Evolutionary conservation across 2,113 vertebrate species (phyloP).

Genomic region (Anolis sagrei): DNA sequence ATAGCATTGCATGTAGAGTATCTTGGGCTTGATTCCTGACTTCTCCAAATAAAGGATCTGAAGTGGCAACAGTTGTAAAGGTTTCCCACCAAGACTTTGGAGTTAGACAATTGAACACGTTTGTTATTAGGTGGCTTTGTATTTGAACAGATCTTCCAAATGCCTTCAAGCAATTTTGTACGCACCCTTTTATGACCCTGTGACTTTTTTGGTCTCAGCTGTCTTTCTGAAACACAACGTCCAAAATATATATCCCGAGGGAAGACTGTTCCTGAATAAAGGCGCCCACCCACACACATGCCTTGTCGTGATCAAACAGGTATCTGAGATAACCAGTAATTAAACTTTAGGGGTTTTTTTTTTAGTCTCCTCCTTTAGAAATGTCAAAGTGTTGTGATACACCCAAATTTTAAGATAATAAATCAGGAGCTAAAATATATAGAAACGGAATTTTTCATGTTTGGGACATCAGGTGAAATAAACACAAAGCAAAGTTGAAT

Average conservation of each 20-base stretch:
- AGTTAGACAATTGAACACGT: background rate
- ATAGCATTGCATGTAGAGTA: background rate
- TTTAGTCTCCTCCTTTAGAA: background rate
- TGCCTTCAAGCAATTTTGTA: background rate
- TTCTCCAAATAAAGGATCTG: background rate
- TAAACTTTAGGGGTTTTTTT: background rate
- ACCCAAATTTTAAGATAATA: background rate
- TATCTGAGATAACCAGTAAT: background rate
- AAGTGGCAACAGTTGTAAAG: background rate
- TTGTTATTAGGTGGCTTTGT: background rate
- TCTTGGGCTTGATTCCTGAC: background rate
- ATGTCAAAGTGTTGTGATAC: constrained; percentile 2
- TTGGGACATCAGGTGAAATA: background rate
- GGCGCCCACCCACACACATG: background rate
- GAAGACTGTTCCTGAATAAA: background rate
- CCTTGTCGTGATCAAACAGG: background rate
- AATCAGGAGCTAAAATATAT: background rate
- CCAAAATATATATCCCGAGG: background rate
- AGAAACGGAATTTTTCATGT: background rate
- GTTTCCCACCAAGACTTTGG: background rate
- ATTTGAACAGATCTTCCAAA: background rate
- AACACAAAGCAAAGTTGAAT: background rate
- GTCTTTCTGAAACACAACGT: background rate
- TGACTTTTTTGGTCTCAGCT: background rate
- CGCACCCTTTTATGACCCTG: background rate